Percentiles rank a stretch among this genome's conserved stretches.
phyloP scores from a whole-genome alignment of 2,888 invertebrate species.

The Metacarcinus magister region DNA sequence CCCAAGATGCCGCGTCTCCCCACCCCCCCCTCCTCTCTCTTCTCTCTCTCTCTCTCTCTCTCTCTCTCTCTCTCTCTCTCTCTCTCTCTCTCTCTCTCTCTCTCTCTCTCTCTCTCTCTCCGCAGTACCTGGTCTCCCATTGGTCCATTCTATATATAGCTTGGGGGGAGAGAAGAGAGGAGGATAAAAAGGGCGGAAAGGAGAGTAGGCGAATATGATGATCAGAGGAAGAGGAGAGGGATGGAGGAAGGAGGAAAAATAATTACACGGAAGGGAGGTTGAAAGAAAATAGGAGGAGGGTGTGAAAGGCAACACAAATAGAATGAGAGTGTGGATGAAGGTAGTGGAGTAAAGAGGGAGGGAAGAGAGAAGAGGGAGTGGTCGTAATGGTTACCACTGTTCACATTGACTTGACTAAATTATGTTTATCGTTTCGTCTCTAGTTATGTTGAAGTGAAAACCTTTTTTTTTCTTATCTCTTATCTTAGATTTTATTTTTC shows the following conservation, averaged over 20 bases:
- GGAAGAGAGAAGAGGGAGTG: not conserved
- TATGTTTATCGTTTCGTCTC: not conserved
- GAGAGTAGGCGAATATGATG: not conserved
- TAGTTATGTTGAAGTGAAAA: not conserved
- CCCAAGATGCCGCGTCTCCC: not conserved
- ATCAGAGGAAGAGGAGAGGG: not conserved
- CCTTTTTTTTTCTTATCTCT: not conserved
- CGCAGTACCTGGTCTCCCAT: not conserved
- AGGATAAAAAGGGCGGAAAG: not conserved
- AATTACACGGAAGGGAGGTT: not conserved
- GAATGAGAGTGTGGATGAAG: not conserved
- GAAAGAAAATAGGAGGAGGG: not conserved
- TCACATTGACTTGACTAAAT: not conserved
- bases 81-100: conserved; percentile 46
- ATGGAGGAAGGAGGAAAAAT: not conserved
- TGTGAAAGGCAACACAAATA: not conserved
- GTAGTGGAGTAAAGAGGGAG: not conserved
- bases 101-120: conserved; percentile 43
- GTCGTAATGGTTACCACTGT: not conserved
- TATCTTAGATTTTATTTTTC: not conserved
- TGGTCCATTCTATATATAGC: conserved; percentile 29
- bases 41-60: conserved; percentile 48
- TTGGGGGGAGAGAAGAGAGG: not conserved
- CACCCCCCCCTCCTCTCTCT: not conserved
- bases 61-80: conserved; percentile 21